Base-by-base conservation (phyloP, 2,113 vertebrate species). In the Pholis gunnellus region DNA sequence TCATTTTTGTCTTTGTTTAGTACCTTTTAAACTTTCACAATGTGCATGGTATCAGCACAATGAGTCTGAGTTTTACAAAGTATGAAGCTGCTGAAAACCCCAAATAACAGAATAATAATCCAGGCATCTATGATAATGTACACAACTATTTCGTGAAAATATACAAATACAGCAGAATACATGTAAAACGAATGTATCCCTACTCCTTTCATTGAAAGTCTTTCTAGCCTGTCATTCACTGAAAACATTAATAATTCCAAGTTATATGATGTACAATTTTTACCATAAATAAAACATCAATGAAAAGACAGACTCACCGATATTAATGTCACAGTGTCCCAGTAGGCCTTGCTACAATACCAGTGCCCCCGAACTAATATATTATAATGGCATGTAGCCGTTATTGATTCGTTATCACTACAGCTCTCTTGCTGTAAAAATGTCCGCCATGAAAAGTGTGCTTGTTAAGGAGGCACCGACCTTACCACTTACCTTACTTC, bases 271-370 rank as follows among this genome's bases (percentile, higher is more conserved):
- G 11, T 13, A 5, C 22, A 56, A 56, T 46, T 42, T 8, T 42
- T 27, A 27, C 17, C 31, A 11, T 75, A 38, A 40, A 75, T 83
- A 46, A 64, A 48, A 54, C 56, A 57, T 29, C 25, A 7, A 31
- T 57, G 64, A 42, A 25, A 61, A 34, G 11, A 59, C 18, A 46
- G 18, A 15, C 50, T 18, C 11, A 42, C 63, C 42, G 11, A 4
- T n/a, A 9, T 60, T 22, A 44, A 31, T 38, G 42, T 36, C 61
- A 38, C n/a, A 4, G 69, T 38, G 40, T 36, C 67, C 52, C 27
- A 5, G 63, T 36, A 36, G 38, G 34, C 34, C 25, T 54, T 40
- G 17, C 46, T 1, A 17, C 31, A 22, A 10, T 52, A 60, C 17
- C 20, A 77, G 38, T 42, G n/a, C 3, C n/a, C 40, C 73, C n/a